phyloP scores from a whole-genome alignment of 2,113 vertebrate species.

The Stegostoma tigrinum region DNA sequence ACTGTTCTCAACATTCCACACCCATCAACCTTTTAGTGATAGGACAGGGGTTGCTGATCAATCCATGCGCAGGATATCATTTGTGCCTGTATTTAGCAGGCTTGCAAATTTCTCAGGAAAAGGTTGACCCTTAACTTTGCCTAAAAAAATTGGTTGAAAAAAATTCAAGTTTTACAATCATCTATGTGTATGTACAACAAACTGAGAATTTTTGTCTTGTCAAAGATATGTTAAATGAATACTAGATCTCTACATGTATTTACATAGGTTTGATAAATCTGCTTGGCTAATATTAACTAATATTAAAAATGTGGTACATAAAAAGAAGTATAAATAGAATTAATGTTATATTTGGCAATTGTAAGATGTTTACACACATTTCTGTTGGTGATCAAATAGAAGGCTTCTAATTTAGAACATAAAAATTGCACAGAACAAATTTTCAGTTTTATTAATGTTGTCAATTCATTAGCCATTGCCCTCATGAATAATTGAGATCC shows the following conservation, averaged over 20 bases:
- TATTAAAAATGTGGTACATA: background rate
- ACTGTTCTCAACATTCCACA: no score
- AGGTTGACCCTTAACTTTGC: no score
- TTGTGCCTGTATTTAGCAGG: no score
- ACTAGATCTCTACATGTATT: conserved; percentile 1
- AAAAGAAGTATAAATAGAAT: background rate
- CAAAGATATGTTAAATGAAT: background rate
- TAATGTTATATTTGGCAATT: background rate
- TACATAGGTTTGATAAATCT: background rate
- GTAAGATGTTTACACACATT: background rate
- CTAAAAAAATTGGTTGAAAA: no score
- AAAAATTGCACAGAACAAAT: background rate
- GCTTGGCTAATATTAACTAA: background rate
- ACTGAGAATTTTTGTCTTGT: background rate
- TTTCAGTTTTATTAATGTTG: background rate
- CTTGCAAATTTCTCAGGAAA: no score
- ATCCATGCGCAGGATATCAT: no score
- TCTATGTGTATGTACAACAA: background rate
- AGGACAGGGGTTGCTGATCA: no score
- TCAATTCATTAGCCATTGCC: no score
- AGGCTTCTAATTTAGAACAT: background rate
- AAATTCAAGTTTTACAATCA: no score
- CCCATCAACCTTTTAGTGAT: no score
- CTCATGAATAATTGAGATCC: no score
- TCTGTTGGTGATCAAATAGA: background rate